Percentiles rank a stretch among this genome's conserved stretches.
These are phyloP conservation scores for Amniataba percoides DNA, from an alignment of 2,797 vertebrate species.

Conservation along the genomic window DNA sequence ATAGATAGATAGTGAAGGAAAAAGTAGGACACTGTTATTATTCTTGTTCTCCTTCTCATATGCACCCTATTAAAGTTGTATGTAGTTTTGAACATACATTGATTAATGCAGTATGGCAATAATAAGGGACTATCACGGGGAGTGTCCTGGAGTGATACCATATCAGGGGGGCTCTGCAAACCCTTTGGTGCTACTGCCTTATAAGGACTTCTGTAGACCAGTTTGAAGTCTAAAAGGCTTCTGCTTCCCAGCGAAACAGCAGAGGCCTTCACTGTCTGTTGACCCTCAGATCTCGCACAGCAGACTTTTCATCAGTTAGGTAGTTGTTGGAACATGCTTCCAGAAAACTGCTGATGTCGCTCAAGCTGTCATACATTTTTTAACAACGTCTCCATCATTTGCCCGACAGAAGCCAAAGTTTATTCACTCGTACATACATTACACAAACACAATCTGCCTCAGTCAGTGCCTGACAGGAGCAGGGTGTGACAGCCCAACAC, in stretches of 20 bases:
- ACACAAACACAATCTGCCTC: constrained; percentile 21
- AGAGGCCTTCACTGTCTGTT: constrained; percentile 24
- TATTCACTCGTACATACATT: constrained; percentile 24
- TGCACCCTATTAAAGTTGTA: constrained; percentile 11
- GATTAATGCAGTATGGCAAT: constrained; percentile 30
- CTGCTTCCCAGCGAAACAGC: constrained; percentile 21
- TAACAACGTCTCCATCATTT: constrained; percentile 42
- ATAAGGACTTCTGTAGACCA: constrained; percentile 9
- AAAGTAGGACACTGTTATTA: not conserved
- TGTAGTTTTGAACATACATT: constrained; percentile 18
- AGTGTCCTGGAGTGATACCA: constrained; percentile 33
- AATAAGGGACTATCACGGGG: constrained; percentile 36
- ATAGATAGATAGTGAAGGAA: not conserved
- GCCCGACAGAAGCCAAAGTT: constrained; percentile 33
- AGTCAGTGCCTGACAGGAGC: constrained; percentile 43
- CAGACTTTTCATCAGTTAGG: constrained; percentile 22
- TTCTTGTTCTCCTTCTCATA: constrained; percentile 2
- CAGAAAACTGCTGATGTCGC: constrained; percentile 51
- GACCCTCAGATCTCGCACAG: constrained; percentile 25
- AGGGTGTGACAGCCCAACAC: constrained; percentile 53
- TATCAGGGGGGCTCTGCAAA: constrained; percentile 39
- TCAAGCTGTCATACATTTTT: constrained; percentile 51
- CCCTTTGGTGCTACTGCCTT: constrained; percentile 24
- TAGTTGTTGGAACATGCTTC: constrained; percentile 55
- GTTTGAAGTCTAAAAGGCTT: constrained; percentile 46